Evolutionary conservation across 2,113 vertebrate species (phyloP), one percentile per base, ranked within the genome.

Genomic region (Notarius lentiginosus): DNA sequence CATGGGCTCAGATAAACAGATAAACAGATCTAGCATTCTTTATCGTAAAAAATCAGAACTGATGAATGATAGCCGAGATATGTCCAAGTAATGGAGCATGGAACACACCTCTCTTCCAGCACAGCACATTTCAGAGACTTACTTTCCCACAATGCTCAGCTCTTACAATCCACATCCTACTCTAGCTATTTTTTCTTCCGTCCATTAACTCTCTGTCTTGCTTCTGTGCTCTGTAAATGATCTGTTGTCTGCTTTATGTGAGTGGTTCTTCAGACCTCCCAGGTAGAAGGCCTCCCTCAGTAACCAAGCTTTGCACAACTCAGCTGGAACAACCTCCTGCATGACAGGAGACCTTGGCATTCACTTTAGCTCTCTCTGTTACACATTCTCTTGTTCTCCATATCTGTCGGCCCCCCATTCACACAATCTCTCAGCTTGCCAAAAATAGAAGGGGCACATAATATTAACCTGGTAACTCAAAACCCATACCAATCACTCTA

Each of bases 261-360:
- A 84, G 79, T 66, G 15, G 47, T 77, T 66, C 53, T 41, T 53
- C 49, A 66, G 88, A 87, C 88, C 88, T 87, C 86, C 88, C 79
- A 87, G 61, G 20, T 49, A 89, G 86, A 61, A 84, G 82, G 82
- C 70, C 82, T 80, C 75, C 76, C 88, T 82, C 68, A 85, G 34
- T 87, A 58, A 73, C 7, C 61, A 73, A 84, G 79, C 65, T 79
- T 87, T 82, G 80, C 47, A 60, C 61, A 56, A 82, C 83, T 88
- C 82, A 85, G 61, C 12, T 80, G 51, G 63, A 60, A 85, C 63
- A 53, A 18, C 34, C 65, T 80, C n/a, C 27, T 34, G 27, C 56
- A 68, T 63, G 79, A 87, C 24, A 61, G 66, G 6, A 83, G 24
- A 77, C 47, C 58, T 61, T 87, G 58, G 56, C 17, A 49, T 47